Evolutionary conservation across 1,140 invertebrate species (phyloP).

Genomic region (Berghia stephanieae): DNA sequence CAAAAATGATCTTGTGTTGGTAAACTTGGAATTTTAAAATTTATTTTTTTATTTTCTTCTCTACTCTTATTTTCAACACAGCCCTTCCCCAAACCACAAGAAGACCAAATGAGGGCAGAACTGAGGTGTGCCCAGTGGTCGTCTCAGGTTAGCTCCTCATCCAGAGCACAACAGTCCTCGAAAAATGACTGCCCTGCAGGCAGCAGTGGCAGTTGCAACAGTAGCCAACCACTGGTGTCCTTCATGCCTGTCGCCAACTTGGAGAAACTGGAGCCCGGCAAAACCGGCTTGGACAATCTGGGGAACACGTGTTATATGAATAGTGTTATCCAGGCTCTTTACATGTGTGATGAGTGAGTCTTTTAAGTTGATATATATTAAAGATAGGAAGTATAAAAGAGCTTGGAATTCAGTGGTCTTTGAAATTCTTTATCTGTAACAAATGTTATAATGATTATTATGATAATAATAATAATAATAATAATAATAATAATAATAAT

Average conservation of each 20-base stretch:
- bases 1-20: no score
- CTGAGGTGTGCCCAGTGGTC: slow-evolving; percentile 47
- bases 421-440: no score
- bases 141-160: slow-evolving; percentile 33
- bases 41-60: slow-evolving; percentile 7
- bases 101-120: slow-evolving; percentile 45
- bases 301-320: slow-evolving; percentile 66
- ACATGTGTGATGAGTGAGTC: slow-evolving; percentile 81
- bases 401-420: no score
- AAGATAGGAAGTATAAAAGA: no score
- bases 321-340: slow-evolving; percentile 73
- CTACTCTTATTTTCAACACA: slow-evolving; percentile 31
- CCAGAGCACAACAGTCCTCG: slow-evolving; percentile 32
- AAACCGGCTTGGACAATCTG: slow-evolving; percentile 79
- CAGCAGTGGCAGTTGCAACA: slow-evolving; percentile 9
- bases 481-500: no score
- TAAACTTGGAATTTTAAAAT: not conserved
- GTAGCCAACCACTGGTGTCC: no score
- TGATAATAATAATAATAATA: no score
- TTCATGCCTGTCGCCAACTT: slow-evolving; percentile 3
- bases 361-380: slow-evolving; percentile 2
- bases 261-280: slow-evolving; percentile 59
- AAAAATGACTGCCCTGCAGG: slow-evolving; percentile 4
- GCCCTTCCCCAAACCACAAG: slow-evolving; percentile 46
- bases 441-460: no score